These are phyloP conservation scores for Menidia menidia DNA, from an alignment of 2,797 vertebrate species.

Conservation along the genomic window DNA sequence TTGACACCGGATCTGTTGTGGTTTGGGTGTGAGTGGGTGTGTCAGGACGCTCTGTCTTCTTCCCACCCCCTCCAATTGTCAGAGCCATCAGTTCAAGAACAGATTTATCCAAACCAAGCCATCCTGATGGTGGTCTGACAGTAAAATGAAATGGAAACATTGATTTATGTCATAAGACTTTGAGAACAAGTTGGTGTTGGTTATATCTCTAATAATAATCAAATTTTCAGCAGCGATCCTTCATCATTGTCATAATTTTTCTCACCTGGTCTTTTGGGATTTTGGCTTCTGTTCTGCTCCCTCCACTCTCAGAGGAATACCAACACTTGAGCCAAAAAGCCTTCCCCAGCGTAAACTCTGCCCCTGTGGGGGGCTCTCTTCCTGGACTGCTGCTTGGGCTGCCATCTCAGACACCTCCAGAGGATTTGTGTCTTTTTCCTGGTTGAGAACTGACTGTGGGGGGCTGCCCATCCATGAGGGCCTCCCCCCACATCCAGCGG, in stretches of 20 bases:
- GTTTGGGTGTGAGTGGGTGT: constrained; percentile 29
- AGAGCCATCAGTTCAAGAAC: constrained; percentile 90
- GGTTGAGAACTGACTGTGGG: constrained; percentile 89
- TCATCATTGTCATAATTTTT: no score
- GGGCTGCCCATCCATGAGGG: constrained; percentile 97
- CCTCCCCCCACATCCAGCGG: constrained; percentile 73
- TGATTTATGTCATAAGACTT: background rate
- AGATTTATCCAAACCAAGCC: constrained; percentile 92
- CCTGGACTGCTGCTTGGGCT: constrained; percentile 36
- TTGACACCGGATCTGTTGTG: background rate
- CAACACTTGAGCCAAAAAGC: constrained; percentile 87
- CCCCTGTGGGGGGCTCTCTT: constrained; percentile 50
- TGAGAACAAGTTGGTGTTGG: background rate
- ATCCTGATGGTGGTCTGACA: constrained; percentile 90
- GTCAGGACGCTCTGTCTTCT: constrained; percentile 76
- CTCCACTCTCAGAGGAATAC: constrained; percentile 77
- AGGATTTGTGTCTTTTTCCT: constrained; percentile 77
- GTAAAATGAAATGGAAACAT: background rate
- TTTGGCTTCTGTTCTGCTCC: constrained; percentile 79
- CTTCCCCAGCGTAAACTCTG: constrained; percentile 89
- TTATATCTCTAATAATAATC: no score
- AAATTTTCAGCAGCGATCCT: no score
- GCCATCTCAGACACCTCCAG: constrained; percentile 25
- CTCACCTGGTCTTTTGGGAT: constrained; percentile 46
- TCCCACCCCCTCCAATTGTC: constrained; percentile 84